Evolutionary conservation across 2,113 vertebrate genomes (phyloP), one percentile per base, ranked within the genome.

Genomic region (Tragelaphus scriptus): DNA sequence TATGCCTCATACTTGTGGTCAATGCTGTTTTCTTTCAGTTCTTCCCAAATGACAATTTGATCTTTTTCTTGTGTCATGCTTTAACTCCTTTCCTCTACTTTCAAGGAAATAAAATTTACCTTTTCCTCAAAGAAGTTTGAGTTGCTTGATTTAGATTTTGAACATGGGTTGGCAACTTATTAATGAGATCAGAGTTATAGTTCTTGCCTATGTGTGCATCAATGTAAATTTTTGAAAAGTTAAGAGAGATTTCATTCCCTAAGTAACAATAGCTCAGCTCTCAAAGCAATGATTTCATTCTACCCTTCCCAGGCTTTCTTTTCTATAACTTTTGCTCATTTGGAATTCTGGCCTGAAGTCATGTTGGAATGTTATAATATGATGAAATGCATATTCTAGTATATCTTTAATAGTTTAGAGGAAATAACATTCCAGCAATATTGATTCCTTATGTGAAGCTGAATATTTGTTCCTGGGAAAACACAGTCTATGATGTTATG

Each of bases 381-480:
- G 92, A 94, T 75, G 8, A 84, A 94, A 90, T 90, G 32, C 26
- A 92, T 79, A 81, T 53, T 87, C 36, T 36, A 80, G 19, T 80
- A 32, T 6, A 87, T 23, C 23, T 82, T 79, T 90, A 96, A 95
- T 79, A 80, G 71, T 23, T 87, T 56, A 92, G 58, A 88, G 53
- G 61, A 92, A 95, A 79, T 92, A 84, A 53, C 7, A 84, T 7
- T 93, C 40, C 14, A 85, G 32, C 4, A 94, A 87, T 84, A 97
- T 79, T 56, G 7, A 44, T 93, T 88, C n/a, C 5, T n/a, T 5
- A 7, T 68, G 28, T 51, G 61, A 90, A 84, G 36, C 25, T 79
- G 8, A 84, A 58, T 95, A 85, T 95, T 94, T 90, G 3, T 88
- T 96, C 51, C 49, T 71, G 28, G 9, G 53, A 91, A 95, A 84